Conservation (phyloP, 2,888 invertebrate genomes). For the Trissolcus brochymenae region DNA sequence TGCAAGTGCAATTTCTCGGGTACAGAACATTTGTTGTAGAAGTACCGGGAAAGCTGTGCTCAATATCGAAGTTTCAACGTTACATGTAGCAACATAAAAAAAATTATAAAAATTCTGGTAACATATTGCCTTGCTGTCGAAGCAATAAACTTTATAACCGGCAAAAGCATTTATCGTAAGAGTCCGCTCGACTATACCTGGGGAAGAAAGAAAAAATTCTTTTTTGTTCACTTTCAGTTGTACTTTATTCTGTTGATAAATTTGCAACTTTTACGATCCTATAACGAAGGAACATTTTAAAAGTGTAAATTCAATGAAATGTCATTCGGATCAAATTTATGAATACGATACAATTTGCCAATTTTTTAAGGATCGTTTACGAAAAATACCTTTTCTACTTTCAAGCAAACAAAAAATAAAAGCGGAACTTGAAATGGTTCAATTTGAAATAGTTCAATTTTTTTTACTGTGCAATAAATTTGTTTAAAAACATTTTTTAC, state of each 20-base stretch:
- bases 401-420: too few species aligned
- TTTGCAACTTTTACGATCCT: neutral
- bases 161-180: slow-evolving; percentile 1
- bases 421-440: too few species aligned
- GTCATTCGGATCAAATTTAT: too few species aligned
- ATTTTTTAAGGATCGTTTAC: too few species aligned
- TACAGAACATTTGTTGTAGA: neutral
- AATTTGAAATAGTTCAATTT: too few species aligned
- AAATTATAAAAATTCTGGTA: slow-evolving; percentile 27
- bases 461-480: too few species aligned
- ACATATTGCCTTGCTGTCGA: slow-evolving; percentile 16
- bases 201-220: neutral
- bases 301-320: slow-evolving; percentile 8
- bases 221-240: too few species aligned
- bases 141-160: slow-evolving; percentile 34
- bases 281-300: neutral
- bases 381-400: too few species aligned
- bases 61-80: slow-evolving; percentile 24
- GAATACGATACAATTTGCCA: too few species aligned
- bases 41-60: neutral
- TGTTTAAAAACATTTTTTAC: too few species aligned
- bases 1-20: neutral
- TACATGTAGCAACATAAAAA: slow-evolving; percentile 12
- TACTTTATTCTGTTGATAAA: neutral
- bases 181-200: neutral